phyloP scores from a whole-genome alignment of 2,797 vertebrate genomes.

The Lepus townsendii region DNA sequence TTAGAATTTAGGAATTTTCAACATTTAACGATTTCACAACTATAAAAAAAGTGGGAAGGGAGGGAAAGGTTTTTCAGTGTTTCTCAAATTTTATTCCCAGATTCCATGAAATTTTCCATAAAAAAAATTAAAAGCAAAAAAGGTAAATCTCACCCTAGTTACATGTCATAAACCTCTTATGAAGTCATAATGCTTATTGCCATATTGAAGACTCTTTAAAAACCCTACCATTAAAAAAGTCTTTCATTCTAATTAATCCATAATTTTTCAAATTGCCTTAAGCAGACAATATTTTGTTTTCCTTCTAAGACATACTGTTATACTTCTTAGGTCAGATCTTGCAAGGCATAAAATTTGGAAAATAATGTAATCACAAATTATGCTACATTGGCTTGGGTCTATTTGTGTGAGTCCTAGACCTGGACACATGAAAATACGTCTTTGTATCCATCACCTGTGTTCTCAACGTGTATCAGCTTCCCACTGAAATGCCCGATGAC shows the following conservation, averaged over 20 bases:
- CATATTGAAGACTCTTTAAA: neutral
- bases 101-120: neutral
- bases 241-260: constrained; percentile 30
- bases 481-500: constrained; percentile 1
- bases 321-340: constrained; percentile 14
- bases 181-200: neutral
- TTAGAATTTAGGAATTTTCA: neutral
- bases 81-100: constrained; percentile 27
- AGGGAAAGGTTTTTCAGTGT: neutral
- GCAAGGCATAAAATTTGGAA: neutral
- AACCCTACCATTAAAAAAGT: neutral
- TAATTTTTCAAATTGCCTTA: constrained; percentile 60
- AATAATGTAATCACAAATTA: neutral
- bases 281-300: neutral
- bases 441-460: neutral
- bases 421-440: neutral
- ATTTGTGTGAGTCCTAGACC: neutral
- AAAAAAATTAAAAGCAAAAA: neutral
- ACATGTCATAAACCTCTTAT: neutral
- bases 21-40: neutral
- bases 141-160: neutral
- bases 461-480: neutral
- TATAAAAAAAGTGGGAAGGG: neutral
- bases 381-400: neutral
- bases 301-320: neutral